Evolutionary conservation across 2,113 vertebrate species (phyloP).

Genomic region (Echinops telfairi): DNA sequence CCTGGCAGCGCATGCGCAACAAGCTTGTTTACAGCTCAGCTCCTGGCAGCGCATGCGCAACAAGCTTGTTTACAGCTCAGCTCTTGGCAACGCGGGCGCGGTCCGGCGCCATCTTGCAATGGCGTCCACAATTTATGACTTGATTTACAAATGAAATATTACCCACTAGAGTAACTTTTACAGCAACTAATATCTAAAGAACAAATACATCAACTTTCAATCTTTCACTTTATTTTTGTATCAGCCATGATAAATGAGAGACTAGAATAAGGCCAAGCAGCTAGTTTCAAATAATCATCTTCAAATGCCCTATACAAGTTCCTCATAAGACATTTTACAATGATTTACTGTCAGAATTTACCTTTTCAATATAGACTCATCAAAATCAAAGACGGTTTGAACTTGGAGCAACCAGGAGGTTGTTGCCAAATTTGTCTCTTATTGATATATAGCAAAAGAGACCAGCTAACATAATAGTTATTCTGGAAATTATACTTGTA

Average conservation of each 20-base stretch:
- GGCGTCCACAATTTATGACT: no score
- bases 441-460: not conserved
- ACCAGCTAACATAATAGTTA: constrained; percentile 23
- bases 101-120: no score
- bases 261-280: constrained; percentile 6
- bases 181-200: constrained; percentile 38
- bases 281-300: constrained; percentile 56
- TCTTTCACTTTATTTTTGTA: constrained; percentile 53
- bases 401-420: constrained; percentile 18
- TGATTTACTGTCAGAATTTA: constrained; percentile 47
- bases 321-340: constrained; percentile 41
- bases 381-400: constrained; percentile 54
- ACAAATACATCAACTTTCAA: constrained; percentile 2
- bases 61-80: no score
- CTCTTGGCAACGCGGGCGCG: no score
- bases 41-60: no score
- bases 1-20: no score
- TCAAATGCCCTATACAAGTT: not conserved
- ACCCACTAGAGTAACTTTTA: constrained; percentile 32
- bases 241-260: constrained; percentile 49
- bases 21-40: no score
- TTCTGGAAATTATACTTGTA: not conserved
- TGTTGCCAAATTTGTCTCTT: constrained; percentile 31
- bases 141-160: constrained; percentile 71
- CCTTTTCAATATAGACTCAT: constrained; percentile 9